Evolutionary conservation across 2,888 invertebrate genomes (phyloP).

Genomic region (Xanthorhoe designata): DNA sequence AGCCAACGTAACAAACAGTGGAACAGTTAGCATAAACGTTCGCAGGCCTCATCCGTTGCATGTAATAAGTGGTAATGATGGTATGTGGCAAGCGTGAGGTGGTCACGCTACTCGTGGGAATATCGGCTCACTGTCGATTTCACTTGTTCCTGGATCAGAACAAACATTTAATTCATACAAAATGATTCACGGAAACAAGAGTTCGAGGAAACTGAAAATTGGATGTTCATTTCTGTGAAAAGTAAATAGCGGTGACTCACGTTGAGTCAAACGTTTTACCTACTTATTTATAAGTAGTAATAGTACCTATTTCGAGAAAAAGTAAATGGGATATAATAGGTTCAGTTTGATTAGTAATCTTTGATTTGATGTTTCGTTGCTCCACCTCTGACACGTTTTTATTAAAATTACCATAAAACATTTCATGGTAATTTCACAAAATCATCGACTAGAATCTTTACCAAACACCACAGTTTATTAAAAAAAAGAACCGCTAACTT

Average conservation of each 20-base stretch:
- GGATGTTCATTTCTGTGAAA: not conserved
- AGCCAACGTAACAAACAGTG: slow-evolving; percentile 9
- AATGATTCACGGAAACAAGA: not conserved
- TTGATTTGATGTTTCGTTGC: not conserved
- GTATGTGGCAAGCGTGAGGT: slow-evolving; percentile 37
- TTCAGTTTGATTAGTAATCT: not conserved
- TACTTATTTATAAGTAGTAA: not conserved
- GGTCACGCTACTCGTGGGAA: slow-evolving; percentile 58
- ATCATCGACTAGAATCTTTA: slow-evolving; percentile 1
- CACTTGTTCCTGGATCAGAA: slow-evolving; percentile 27
- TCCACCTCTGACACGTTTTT: not conserved
- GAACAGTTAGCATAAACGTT: slow-evolving; percentile 31
- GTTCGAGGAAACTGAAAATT: not conserved
- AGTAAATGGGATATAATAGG: not conserved
- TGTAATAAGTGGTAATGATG: slow-evolving; percentile 44
- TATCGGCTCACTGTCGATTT: slow-evolving; percentile 33
- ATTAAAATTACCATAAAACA: not conserved
- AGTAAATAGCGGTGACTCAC: slow-evolving; percentile 1
- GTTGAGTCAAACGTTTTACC: not conserved
- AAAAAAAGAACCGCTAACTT: slow-evolving; percentile 2
- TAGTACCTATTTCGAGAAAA: not conserved
- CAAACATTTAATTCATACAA: slow-evolving; percentile 9
- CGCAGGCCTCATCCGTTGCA: slow-evolving; percentile 34
- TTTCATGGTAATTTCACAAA: not conserved
- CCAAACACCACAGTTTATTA: not conserved